Base-by-base conservation (phyloP, 2,113 vertebrate genomes). In the Azemiops feae region DNA sequence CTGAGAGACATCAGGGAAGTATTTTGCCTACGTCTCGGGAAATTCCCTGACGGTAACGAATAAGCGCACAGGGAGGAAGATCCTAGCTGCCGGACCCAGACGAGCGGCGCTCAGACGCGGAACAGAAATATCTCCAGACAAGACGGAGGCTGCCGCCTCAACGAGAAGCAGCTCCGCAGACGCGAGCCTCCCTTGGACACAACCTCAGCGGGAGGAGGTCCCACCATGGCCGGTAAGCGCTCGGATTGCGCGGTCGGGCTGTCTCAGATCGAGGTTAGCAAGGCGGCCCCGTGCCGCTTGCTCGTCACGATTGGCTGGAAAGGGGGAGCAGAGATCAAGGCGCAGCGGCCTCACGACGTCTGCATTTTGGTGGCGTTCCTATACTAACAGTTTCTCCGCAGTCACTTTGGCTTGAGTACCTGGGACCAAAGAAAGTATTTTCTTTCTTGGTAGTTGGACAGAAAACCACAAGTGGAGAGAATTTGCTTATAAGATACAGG, bases 161-260 rank as follows among this genome's bases (percentile, higher is more conserved):
- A 22, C 16, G 16, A 14, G 7, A 53, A 87, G 34, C 85, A 47
- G 27, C 27, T 52, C 27, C 45, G 47, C 25, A 30, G 50, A 55
- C 45, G 27, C 85, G 16, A 30, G 20, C 53, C 91, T 22, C 30
- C 2, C 5, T 22, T 9, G 60, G 89, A 18, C 89, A 53, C 30
- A 20, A 74, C 50, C 22, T 34, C 69, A 54, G 69, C 74, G 6
- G 50, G 69, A 54, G 34, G 22, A 27, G 14, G 3, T 34, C 14
- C 23, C 91, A 34, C 34, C 87, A 92, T 92, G 92, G 92, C 60
- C 3, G 87, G 92, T 92, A 55, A 92, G 92, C 3, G 87, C 74
- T 81, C 74, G 74, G 7, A 20, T 43, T 7, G 34, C 74, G 74
- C 6, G 74, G 74, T 43, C 74, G 6, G 34, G 34, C 7, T 81